Evolutionary conservation across 2,113 vertebrate species (phyloP), one percentile per base, ranked within the genome.

Genomic region (Melanotaenia duboulayi): DNA sequence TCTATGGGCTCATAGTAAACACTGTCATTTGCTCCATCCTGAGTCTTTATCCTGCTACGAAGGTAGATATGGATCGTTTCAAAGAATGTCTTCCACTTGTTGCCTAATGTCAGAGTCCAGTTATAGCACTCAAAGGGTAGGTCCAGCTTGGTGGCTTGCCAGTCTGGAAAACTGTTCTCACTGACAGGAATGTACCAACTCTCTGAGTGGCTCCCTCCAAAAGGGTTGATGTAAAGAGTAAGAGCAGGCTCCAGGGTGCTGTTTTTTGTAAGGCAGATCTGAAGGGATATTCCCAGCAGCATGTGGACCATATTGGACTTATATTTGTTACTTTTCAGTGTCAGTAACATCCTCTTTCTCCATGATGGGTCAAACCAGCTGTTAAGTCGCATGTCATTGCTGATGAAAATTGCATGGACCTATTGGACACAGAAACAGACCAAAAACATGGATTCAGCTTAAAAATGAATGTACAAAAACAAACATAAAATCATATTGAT

Each of bases 11-110:
- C 97, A 0, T 98, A 97, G 83, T 98, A 98, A 76, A 96, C 65
- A 71, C 95, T 98, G 20, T 98, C 97, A 0, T 97, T 98, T 60
- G 90, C 92, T 1, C 92, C 94, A 0, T 95, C 92, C 0, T 90
- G 94, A 0, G 95, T 93, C 90, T 95, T 97, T 85, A 99, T 96
- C 84, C 96, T 95, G 82, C 97, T 98, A 73, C 97, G 92, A 84
- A 99, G 84, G 79, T 99, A 99, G 90, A 99, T 96, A 85, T 99
- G 97, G 12, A 99, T 97, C 0, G 97, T 99, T 82, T 99, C 97
- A 76, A 99, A 99, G 91, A 99, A 99, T 0, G 97, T 99, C 91
- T 99, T 99, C 97, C 97, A 99, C 70, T 96, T 97, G 95, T 97
- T 97, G 19, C 97, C 97, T 70, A 99, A 90, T 0, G 95, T 97